Percentiles rank a stretch among this genome's conserved stretches.
Conservation (phyloP, 2,113 vertebrate species). For the Brachyistius frenatus region DNA sequence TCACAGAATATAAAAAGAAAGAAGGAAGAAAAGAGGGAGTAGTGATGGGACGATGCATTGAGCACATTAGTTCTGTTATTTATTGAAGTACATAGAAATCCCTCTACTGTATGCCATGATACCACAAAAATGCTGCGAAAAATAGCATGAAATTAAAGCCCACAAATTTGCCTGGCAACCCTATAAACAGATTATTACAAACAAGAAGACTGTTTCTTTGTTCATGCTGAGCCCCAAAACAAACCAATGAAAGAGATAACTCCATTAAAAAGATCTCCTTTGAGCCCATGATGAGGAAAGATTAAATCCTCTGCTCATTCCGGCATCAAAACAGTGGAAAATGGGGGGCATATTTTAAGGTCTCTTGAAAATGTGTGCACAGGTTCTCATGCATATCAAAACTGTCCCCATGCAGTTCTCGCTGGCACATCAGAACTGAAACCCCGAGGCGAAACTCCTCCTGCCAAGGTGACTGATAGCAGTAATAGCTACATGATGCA, state of each 20-base stretch:
- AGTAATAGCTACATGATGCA: constrained; percentile 53
- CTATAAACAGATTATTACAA: constrained; percentile 50
- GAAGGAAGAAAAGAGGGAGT: not conserved
- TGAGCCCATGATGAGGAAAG: constrained; percentile 16
- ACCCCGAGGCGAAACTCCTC: not conserved
- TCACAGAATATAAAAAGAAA: not conserved
- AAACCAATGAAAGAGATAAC: constrained; percentile 33
- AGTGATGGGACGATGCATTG: constrained; percentile 18
- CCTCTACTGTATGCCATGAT: not conserved
- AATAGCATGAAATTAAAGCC: constrained; percentile 15
- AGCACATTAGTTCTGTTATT: constrained; percentile 30
- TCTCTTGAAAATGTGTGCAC: constrained; percentile 54
- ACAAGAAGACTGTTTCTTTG: constrained; percentile 5
- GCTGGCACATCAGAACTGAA: constrained; percentile 56
- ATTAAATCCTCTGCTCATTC: constrained; percentile 46
- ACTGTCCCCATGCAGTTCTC: constrained; percentile 31
- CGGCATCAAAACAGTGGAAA: constrained; percentile 53
- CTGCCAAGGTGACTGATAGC: constrained; percentile 45
- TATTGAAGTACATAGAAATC: not conserved
- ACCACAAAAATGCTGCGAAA: constrained; percentile 28
- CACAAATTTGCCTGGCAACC: constrained; percentile 50
- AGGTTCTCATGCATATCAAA: constrained; percentile 64
- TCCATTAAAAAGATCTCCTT: constrained; percentile 23
- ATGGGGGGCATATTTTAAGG: constrained; percentile 43
- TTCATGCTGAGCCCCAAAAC: constrained; percentile 1